Conservation (phyloP, 2,113 vertebrate genomes). For the Vanacampus margaritifer region DNA sequence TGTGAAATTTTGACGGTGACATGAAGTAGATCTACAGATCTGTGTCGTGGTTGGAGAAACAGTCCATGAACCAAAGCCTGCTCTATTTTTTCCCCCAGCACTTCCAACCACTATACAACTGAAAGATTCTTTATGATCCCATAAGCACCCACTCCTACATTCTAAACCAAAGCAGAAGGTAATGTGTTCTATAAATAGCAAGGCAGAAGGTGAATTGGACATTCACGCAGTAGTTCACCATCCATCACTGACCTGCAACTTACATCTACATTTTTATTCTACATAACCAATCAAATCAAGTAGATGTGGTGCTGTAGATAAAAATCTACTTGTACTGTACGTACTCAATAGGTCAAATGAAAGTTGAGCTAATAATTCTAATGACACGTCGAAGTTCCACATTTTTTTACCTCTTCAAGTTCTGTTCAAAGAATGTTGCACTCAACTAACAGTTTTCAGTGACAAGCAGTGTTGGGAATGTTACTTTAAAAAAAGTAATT, state of each 20-base stretch:
- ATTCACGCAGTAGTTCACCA: background rate
- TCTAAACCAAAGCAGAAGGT: conserved; percentile 1
- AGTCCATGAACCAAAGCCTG: conserved; percentile 39
- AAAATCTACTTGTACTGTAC: background rate
- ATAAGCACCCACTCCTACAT: background rate
- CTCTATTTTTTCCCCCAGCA: background rate
- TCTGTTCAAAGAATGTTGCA: background rate
- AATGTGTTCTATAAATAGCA: background rate
- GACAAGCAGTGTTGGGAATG: conserved; percentile 22
- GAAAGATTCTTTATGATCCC: background rate
- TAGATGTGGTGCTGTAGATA: background rate
- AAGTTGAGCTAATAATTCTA: conserved; percentile 6
- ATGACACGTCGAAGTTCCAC: background rate
- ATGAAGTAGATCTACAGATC: conserved; percentile 43
- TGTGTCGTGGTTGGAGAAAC: conserved; percentile 37
- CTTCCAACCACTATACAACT: background rate
- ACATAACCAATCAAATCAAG: background rate
- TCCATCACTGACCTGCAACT: conserved; percentile 2
- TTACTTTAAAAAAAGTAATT: too few species aligned
- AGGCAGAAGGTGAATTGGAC: background rate
- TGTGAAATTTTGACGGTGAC: conserved; percentile 44
- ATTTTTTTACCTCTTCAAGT: background rate
- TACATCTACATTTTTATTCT: conserved; percentile 1
- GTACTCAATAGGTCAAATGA: background rate
- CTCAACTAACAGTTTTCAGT: conserved; percentile 22